Conservation (phyloP, 2,797 vertebrate species). For the Lepilemur ruficaudatus region DNA sequence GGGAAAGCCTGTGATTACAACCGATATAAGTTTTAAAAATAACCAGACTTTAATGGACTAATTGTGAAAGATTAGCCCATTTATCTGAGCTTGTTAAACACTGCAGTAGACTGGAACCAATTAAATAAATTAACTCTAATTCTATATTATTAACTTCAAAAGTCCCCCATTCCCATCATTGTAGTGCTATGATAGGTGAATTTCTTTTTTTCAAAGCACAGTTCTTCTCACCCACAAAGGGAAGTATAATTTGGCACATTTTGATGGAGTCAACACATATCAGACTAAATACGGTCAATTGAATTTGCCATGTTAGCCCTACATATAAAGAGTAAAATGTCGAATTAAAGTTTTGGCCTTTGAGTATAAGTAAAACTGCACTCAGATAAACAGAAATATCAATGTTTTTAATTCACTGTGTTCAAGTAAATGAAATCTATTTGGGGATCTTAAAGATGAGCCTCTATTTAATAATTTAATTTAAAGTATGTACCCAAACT, state of each 20-base stretch:
- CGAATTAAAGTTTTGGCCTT: neutral
- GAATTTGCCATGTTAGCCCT: neutral
- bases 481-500: neutral
- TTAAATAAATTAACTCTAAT: conserved; percentile 82
- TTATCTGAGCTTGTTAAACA: conserved; percentile 80
- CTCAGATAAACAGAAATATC: neutral
- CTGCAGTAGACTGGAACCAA: conserved; percentile 82
- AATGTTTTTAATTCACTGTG: neutral
- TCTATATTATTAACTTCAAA: conserved; percentile 82
- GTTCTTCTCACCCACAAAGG: conserved; percentile 11
- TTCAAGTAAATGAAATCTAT: neutral
- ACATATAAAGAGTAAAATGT: neutral
- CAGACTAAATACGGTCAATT: neutral
- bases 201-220: conserved; percentile 57
- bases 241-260: conserved; percentile 10
- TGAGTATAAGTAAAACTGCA: neutral
- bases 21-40: conserved; percentile 49
- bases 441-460: neutral
- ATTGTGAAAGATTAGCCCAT: conserved; percentile 81
- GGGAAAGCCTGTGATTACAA: conserved; percentile 42
- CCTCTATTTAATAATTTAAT: neutral
- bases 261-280: neutral
- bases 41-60: conserved; percentile 77
- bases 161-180: conserved; percentile 57
- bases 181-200: conserved; percentile 52